phyloP scores from a whole-genome alignment of 1,140 invertebrate genomes.

The Drosophila triauraria region DNA sequence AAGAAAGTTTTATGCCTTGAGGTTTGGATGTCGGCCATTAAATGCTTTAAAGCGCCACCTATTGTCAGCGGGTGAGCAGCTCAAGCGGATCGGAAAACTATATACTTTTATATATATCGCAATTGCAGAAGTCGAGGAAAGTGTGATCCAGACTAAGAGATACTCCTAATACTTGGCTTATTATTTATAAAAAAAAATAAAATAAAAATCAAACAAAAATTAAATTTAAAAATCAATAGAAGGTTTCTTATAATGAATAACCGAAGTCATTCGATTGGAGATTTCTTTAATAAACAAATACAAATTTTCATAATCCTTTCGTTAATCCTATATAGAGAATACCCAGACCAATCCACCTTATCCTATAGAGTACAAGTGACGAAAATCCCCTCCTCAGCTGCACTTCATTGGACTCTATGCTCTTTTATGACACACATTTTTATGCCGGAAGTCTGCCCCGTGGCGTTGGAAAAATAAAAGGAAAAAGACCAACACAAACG shows the following conservation, averaged over 20 bases:
- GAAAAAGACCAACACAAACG: neutral
- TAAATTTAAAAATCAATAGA: no score
- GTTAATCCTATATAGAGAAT: no score
- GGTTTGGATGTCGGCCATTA: constrained; percentile 36
- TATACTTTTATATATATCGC: constrained; percentile 4
- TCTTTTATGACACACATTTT: constrained; percentile 75
- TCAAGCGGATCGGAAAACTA: constrained; percentile 7
- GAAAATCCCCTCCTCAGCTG: neutral
- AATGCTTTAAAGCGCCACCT: constrained; percentile 25
- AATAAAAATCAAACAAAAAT: no score
- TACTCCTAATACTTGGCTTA: neutral
- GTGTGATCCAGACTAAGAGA: neutral
- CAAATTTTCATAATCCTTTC: no score
- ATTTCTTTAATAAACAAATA: neutral
- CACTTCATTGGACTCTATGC: constrained; percentile 1
- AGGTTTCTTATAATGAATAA: neutral
- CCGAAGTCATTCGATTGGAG: neutral
- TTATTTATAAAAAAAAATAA: no score
- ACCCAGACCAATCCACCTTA: neutral
- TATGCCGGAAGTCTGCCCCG: constrained; percentile 74
- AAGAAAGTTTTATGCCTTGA: constrained; percentile 57
- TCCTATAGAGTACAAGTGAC: constrained; percentile 3
- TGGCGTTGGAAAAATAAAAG: constrained; percentile 43
- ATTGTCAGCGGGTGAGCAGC: constrained; percentile 38
- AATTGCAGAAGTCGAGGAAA: neutral